Evolutionary conservation across 2,113 vertebrate species (phyloP), one percentile per base, ranked within the genome.

Genomic region (Otocyon megalotis): DNA sequence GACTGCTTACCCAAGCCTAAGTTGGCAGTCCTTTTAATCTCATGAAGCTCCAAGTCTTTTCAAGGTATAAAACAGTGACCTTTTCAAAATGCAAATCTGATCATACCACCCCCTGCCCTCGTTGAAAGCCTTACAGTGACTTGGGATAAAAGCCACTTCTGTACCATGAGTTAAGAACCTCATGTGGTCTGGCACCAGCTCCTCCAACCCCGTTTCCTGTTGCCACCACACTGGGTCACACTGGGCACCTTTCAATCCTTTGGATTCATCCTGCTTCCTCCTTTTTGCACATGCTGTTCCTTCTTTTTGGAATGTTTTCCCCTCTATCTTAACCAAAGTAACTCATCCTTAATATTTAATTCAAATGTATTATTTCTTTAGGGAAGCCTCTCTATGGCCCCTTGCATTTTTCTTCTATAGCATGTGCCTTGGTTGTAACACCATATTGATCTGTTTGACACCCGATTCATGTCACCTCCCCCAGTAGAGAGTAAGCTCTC

Each of bases 81-180:
- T 96, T 96, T 95, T 32, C 37, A 94, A 76, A 76, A 90, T 88
- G 84, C 26, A 90, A 22, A 71, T 89, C 74, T 71, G 32, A 11
- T 26, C 35, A n/a, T 2, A 14, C 5, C 13, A 3, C 24, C 28
- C 43, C 2, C 7, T 14, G 7, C 60, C 26, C 58, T 32, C 17
- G 58, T 6, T 71, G 58, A 16, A 84, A 84, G 30, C 12, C 22
- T 81, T 77, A 0, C 10, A 60, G 53, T 5, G 7, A 9, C 20
- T 26, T 14, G 53, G 9, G 8, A 54, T 65, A 35, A 54, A 94
- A 88, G 77, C 15, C 4, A 19, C 63, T 30, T 32, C 3, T 5
- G 35, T n/a, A 2, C 4, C 2, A 3, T 15, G 37, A 15, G 13
- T 53, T 6, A 1, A 0, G n/a, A 63, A 30, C 63, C 72, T 32